Conservation (phyloP, 2,888 invertebrate genomes). For the Acanthosepion pharaonis region DNA sequence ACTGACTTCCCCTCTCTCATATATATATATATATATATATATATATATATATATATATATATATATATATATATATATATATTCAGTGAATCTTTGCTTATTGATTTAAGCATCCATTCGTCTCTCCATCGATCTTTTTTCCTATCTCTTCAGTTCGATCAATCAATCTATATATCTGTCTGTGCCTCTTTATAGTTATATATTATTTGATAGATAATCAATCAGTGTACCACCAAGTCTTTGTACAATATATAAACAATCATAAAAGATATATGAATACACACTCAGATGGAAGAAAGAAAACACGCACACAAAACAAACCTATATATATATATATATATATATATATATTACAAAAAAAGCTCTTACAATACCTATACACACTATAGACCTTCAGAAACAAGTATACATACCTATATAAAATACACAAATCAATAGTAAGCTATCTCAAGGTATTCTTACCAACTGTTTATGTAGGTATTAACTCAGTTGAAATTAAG, state of each 20-base stretch:
- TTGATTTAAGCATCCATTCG: not conserved
- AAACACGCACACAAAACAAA: too few relatives aligned
- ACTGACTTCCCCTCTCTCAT: not conserved
- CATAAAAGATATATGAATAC: too few relatives aligned
- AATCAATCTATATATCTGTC: not conserved
- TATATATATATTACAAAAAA: not conserved
- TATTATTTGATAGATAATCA: not conserved
- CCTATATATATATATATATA: not conserved
- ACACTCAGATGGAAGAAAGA: too few relatives aligned
- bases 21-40: not conserved
- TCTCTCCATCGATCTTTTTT: not conserved
- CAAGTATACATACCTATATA: too few relatives aligned
- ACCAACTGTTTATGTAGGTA: not conserved
- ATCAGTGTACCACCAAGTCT: not conserved
- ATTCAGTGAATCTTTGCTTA: not conserved
- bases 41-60: conserved; percentile 6
- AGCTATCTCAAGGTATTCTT: not conserved
- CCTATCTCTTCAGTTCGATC: not conserved
- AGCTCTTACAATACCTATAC: too few relatives aligned
- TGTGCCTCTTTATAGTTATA: not conserved
- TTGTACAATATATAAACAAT: not conserved
- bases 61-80: conserved; percentile 13
- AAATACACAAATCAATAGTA: too few relatives aligned
- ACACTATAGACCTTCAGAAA: too few relatives aligned
- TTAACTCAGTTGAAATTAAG: not conserved